Evolutionary conservation across 2,797 vertebrate species (phyloP), one percentile per base, ranked within the genome.

Genomic region (Gymnoscopelus microlampas): DNA sequence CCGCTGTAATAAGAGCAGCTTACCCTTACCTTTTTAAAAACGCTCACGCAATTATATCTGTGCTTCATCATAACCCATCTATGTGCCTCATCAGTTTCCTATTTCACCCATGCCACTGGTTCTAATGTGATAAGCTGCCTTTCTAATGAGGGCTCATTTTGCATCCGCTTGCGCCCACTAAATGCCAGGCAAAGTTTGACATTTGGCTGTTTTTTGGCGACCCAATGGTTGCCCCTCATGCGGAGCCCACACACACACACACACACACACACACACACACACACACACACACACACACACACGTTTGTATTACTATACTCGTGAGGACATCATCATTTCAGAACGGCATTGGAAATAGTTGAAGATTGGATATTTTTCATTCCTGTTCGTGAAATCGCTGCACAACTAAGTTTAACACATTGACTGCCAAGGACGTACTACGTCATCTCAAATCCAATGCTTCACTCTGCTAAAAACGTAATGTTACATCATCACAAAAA

Each of bases 101-200:
- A 59, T 51, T 56, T 48, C 47, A 13, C 4, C 26, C 23, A 58
- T 5, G n/a, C 56, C 56, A 58, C 65, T 67, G 15, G 56, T 67
- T 58, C 24, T 67, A 67, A 67, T 59, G 65, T 26, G 47, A 67
- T 67, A 67, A 67, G 65, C 47, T 35, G 55, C 55, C 50, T 29
- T 39, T 59, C 44, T 67, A 67, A 67, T 67, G 55, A 67, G 55
- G 15, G 55, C 55, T 59, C 44, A 67, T 19, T 67, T 67, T 67
- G 47, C 65, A 51, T 55, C 65, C 48, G 65, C 49, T 49, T 57
- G 53, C 53, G 24, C 23, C 47, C 48, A 29, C 65, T 58, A 59
- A 66, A 66, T 59, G 55, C 65, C 65, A 67, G 24, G 14, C 55
- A 10, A 39, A 56, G 44, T 58, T 59, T 67, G 65, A 67, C 65